Evolutionary conservation across 2,797 vertebrate genomes (phyloP), one percentile per base, ranked within the genome.

Genomic region (Falco peregrinus): DNA sequence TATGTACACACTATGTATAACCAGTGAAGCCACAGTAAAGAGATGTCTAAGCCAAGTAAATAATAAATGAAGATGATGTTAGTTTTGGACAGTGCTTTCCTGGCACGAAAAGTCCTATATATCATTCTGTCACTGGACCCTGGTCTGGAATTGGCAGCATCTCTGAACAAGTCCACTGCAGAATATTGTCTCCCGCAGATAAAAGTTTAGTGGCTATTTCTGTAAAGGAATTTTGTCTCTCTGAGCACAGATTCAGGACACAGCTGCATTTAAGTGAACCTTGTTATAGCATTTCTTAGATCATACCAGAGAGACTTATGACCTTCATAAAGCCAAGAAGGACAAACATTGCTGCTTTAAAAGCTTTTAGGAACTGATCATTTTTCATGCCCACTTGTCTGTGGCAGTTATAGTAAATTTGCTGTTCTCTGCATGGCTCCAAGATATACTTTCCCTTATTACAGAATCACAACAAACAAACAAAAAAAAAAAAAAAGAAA

Each of bases 381-480:
- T 77, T 95, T 97, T 96, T 95, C 88, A 67, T 87, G 50, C 53
- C 74, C 45, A 89, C 74, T 91, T 96, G 92, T 95, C 51, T 48
- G n/a, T 87, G 67, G 71, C 81, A 94, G 87, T 94, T 92, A 87
- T 39, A 96, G 92, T 97, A 97, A 97, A 97, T 97, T 93, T 87
- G 53, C 59, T 94, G 80, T 88, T 95, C 91, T 92, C 79, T 88
- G 71, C 57, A 77, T 89, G 81, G 92, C 64, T 94, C 83, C 80
- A 70, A 95, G 81, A 95, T 94, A 96, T 90, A 69, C 77, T 93
- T 95, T 86, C 26, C 41, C 78, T 93, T 87, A 92, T 89, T 91
- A 95, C 47, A 93, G 73, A 97, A 90, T 77, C 74, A 85, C 48
- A 93, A 88, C 54, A 88, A 43, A 43, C 16, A 43, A 43, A 41